Evolutionary conservation across 1,140 invertebrate genomes (phyloP), one percentile per base, ranked within the genome.

Genomic region (Drosophila rufa): DNA sequence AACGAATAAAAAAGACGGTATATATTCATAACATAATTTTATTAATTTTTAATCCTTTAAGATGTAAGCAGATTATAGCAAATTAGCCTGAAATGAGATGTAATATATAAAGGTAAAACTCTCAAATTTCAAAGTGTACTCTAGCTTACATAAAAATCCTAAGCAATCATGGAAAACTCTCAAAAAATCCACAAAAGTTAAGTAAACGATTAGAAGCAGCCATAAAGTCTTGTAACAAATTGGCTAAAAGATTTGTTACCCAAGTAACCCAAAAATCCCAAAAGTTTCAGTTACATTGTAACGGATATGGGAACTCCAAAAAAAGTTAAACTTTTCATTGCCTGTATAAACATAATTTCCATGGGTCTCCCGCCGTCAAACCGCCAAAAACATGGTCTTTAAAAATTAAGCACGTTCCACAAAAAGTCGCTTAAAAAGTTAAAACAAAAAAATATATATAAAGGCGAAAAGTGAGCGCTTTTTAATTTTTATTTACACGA

Each of bases 401-500:
- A 53, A 82, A 85, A 73, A 68, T 79, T 69, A 60, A 86, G 59
- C 59, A 56, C 74, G 53, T 57, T 50, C n/a, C 62, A 68, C 75
- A 75, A 73, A 75, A 75, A 82, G 38, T 55, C 57, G 64, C 58
- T 70, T 74, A 77, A 76, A 84, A 87, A 70, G 57, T 82, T 80
- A 30, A 78, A 73, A 59, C 47, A 59, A 56, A 67, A 56, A 14
- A 19, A 56, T 27, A 30, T 7, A 6, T 6, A 30, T 30, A 30
- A 56, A 40, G 36, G 36, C 46, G 22, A 57, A 80, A 77, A 45
- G 55, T 65, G 59, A 70, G 77, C 56, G 67, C 53, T 61, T 66
- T 80, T 80, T 80, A 75, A 89, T 83, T 87, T 80, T 50, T 83
- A 78, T 89, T 87, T 89, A 84, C 84, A 78, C 56, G 80, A 75